phyloP scores from a whole-genome alignment of 1,140 invertebrate genomes.

The Phenacoccus solenopsis region DNA sequence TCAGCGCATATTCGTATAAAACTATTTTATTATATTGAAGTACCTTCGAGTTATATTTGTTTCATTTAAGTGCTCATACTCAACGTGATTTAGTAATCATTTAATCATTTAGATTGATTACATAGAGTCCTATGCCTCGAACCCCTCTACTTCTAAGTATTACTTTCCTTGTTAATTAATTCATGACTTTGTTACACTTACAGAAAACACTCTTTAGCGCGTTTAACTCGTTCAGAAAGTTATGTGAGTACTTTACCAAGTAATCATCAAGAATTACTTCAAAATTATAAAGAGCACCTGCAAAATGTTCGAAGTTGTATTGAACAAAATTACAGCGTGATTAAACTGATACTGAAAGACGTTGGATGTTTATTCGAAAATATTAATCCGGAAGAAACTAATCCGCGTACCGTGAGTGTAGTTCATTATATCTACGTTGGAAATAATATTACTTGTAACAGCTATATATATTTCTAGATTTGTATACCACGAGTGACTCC shows the following conservation, averaged over 20 bases:
- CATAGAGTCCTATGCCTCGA: neutral
- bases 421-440: no score
- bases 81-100: neutral
- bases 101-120: neutral
- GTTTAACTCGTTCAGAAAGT: conserved; percentile 18
- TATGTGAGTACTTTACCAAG: conserved; percentile 59
- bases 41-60: neutral
- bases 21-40: neutral
- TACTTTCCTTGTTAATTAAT: neutral
- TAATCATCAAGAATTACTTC: conserved; percentile 60
- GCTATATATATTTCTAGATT: no score
- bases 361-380: conserved; percentile 71
- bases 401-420: conserved; percentile 27
- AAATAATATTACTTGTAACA: neutral
- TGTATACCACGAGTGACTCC: conserved; percentile 27
- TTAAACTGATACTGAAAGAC: conserved; percentile 69
- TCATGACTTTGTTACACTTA: neutral
- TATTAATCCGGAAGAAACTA: conserved; percentile 31
- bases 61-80: neutral
- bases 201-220: conserved; percentile 22
- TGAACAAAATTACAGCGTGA: conserved; percentile 70
- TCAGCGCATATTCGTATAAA: neutral
- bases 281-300: conserved; percentile 62
- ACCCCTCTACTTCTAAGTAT: neutral
- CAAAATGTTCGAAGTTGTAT: conserved; percentile 60